Conservation (phyloP, 2,113 vertebrate species). For the Leucosticte australis region DNA sequence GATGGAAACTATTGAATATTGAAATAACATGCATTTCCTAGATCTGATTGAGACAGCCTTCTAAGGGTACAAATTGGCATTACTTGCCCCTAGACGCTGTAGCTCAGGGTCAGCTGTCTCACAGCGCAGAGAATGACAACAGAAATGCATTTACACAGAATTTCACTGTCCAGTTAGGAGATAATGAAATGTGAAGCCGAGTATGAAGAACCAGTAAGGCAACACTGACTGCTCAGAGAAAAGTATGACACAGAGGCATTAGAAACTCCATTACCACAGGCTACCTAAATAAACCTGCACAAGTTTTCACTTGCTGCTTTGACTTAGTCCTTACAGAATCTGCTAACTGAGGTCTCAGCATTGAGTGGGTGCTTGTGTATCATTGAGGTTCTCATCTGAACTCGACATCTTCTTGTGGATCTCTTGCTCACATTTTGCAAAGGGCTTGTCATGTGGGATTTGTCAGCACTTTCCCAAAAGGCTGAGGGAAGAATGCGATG, state of each 20-base stretch:
- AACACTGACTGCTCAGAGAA: neutral
- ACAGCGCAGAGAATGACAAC: neutral
- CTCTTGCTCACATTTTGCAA: neutral
- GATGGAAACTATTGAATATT: neutral
- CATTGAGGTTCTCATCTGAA: neutral
- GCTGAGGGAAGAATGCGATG: neutral
- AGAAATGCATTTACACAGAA: neutral
- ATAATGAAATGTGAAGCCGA: neutral
- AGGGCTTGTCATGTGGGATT: neutral
- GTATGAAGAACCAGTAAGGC: neutral
- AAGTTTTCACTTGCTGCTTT: neutral
- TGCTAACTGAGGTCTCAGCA: neutral
- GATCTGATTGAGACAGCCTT: neutral
- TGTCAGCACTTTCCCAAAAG: neutral
- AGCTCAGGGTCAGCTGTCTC: neutral
- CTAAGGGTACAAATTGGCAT: neutral
- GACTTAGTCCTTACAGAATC: neutral
- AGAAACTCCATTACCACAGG: neutral
- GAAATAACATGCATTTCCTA: neutral
- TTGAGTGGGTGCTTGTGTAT: neutral
- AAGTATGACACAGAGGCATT: neutral
- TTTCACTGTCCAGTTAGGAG: neutral
- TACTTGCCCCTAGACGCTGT: neutral
- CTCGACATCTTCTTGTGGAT: neutral
- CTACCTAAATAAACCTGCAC: neutral